A percentile compares a stretch with the other conserved stretches of the same genome.
These are phyloP conservation scores for Pogonomyrmex californicus DNA, from an alignment of 1,140 invertebrate genomes.

Conservation along the genomic window DNA sequence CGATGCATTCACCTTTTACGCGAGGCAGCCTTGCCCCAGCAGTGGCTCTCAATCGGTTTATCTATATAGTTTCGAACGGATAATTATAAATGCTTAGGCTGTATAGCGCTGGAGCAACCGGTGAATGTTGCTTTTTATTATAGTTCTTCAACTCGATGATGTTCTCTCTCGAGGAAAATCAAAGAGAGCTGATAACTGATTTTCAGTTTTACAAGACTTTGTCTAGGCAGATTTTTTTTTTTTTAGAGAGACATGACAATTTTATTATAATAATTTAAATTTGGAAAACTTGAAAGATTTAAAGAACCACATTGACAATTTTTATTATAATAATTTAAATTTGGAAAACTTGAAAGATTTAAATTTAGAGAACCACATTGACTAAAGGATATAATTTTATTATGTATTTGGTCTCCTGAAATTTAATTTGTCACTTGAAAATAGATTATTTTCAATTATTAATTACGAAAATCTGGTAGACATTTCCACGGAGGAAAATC, in stretches of 20 bases:
- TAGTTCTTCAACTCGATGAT: neutral
- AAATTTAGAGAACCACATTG: neutral
- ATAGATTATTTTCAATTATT: neutral
- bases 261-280: neutral
- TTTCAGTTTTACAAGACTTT: neutral
- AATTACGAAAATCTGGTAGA: neutral
- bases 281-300: neutral
- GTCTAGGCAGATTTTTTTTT: neutral
- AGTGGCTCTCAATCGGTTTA: slow-evolving; percentile 77
- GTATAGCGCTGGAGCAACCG: neutral
- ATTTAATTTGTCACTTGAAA: neutral
- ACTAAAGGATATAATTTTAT: neutral
- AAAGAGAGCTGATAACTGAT: neutral
- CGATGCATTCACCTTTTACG: slow-evolving; percentile 86
- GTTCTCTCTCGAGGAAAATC: neutral
- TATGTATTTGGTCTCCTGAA: neutral
- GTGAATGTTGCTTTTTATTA: neutral
- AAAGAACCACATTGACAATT: neutral
- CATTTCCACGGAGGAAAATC: neutral
- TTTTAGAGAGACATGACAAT: neutral
- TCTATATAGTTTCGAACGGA: neutral
- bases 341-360: neutral
- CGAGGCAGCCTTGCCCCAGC: slow-evolving; percentile 80
- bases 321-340: neutral
- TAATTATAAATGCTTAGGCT: neutral